These are phyloP conservation scores for Aldabrachelys gigantea DNA, from an alignment of 2,113 vertebrate species.

Conservation along the genomic window DNA sequence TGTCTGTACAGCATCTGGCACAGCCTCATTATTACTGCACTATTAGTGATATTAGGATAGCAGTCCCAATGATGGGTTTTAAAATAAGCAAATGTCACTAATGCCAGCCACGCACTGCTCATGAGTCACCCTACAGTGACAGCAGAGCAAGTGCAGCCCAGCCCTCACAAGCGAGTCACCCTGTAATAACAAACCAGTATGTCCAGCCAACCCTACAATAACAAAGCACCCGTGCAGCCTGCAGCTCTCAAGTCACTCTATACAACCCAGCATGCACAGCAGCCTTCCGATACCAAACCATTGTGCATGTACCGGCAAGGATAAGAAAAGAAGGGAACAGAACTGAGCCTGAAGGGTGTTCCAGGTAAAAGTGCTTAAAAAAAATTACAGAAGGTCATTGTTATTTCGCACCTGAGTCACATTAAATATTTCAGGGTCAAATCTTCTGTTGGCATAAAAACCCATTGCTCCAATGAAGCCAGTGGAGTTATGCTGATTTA, in stretches of 20 bases:
- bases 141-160: background rate
- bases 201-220: accelerated
- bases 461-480: background rate
- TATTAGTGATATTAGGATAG: too few relatives aligned
- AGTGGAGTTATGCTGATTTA: accelerated
- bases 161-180: background rate
- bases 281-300: background rate
- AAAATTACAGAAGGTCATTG: background rate
- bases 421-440: background rate
- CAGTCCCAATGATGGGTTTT: too few relatives aligned
- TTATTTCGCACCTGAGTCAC: background rate
- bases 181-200: background rate
- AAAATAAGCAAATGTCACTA: background rate
- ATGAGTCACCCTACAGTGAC: background rate
- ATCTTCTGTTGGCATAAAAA: accelerated
- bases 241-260: accelerated
- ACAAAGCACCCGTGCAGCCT: background rate
- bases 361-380: background rate
- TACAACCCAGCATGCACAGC: accelerated
- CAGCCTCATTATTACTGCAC: background rate
- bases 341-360: background rate
- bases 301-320: background rate
- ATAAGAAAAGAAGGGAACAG: background rate
- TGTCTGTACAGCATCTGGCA: background rate
- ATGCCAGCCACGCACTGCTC: background rate